Conservation (phyloP, 2,888 invertebrate species). For the Tromatobia lineatoria region DNA sequence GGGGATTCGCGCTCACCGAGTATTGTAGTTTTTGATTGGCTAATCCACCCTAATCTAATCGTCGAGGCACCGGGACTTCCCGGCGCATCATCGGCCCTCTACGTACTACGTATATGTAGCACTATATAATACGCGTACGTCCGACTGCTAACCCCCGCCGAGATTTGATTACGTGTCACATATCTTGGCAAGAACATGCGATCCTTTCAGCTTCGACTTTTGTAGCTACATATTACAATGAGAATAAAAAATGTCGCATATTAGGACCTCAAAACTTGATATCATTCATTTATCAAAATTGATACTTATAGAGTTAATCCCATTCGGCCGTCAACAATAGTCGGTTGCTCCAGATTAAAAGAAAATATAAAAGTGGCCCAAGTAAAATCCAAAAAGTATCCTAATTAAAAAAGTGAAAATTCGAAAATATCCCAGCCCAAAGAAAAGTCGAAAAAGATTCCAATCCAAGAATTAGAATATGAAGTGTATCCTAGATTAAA, state of each 20-base stretch:
- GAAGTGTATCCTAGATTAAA: no score
- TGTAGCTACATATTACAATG: constrained; percentile 29
- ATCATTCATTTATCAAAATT: not conserved
- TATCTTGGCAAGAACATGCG: constrained; percentile 60
- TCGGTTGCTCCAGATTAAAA: no score
- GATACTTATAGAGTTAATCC: no score
- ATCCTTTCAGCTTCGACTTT: constrained; percentile 44
- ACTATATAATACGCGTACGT: constrained; percentile 35
- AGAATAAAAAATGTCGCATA: not conserved
- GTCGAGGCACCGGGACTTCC: constrained; percentile 69
- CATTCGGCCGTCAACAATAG: no score
- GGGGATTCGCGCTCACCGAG: constrained; percentile 72
- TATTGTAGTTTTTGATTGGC: constrained; percentile 85
- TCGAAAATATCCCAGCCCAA: no score
- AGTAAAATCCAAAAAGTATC: no score
- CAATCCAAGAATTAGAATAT: no score
- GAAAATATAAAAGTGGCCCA: no score
- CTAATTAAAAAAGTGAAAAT: no score
- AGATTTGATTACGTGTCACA: constrained; percentile 74
- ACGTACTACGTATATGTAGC: constrained; percentile 26
- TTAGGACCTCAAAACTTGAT: not conserved
- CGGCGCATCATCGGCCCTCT: constrained; percentile 63
- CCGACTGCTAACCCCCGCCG: constrained; percentile 58
- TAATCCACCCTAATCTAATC: constrained; percentile 85
- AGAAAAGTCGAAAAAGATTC: no score